A percentile compares a stretch with the other conserved stretches of the same genome.
phyloP scores from a whole-genome alignment of 2,888 invertebrate genomes.

The Trisateles emortualis region DNA sequence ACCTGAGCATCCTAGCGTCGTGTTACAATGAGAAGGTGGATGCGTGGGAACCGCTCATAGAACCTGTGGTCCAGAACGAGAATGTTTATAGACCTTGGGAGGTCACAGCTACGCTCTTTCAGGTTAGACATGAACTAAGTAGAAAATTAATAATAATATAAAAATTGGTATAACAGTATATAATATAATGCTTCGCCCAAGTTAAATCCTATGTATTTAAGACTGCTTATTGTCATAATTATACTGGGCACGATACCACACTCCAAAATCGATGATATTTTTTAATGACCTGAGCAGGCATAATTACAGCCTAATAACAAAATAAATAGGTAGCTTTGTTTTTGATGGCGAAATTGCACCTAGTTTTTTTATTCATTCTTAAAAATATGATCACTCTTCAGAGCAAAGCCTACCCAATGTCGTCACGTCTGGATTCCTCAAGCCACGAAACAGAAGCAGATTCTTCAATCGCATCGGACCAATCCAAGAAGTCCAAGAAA shows the following conservation, averaged over 20 bases:
- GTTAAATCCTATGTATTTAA: too few species aligned
- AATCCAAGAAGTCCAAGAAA: constrained; percentile 61
- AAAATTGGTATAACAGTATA: too few species aligned
- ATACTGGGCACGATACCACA: too few species aligned
- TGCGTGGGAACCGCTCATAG: constrained; percentile 94
- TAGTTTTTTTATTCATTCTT: too few species aligned
- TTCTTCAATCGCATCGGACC: constrained; percentile 51
- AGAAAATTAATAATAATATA: too few species aligned
- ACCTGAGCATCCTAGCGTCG: constrained; percentile 75
- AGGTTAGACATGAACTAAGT: constrained; percentile 60
- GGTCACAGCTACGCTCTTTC: constrained; percentile 88
- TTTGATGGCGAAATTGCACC: too few species aligned
- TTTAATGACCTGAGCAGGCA: too few species aligned
- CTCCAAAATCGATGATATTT: too few species aligned
- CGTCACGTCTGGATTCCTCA: constrained; percentile 69
- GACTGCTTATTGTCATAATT: too few species aligned
- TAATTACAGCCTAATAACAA: too few species aligned
- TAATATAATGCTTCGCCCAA: too few species aligned
- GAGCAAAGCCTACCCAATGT: constrained; percentile 87
- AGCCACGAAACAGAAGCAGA: constrained; percentile 61
- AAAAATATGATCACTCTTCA: constrained; percentile 43
- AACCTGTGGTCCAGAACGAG: constrained; percentile 90
- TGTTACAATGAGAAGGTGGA: constrained; percentile 90
- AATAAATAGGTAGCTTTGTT: too few species aligned
- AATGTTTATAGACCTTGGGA: constrained; percentile 91